Evolutionary conservation across 2,113 vertebrate genomes (phyloP).

Genomic region (Irena cyanogastra): DNA sequence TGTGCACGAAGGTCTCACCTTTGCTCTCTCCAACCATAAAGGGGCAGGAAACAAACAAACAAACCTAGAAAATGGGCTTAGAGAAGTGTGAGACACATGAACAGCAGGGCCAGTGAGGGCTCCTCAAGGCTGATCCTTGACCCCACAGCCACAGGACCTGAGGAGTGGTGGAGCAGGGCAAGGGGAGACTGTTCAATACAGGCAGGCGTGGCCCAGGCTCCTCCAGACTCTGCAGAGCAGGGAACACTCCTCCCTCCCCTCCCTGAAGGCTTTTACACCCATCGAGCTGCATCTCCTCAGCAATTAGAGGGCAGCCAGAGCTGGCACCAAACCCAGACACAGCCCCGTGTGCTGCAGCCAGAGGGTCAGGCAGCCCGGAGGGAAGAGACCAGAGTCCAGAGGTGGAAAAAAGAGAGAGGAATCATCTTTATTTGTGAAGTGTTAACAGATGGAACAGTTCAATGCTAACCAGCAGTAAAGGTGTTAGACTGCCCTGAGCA

Average conservation of each 20-base stretch:
- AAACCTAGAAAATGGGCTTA: not conserved
- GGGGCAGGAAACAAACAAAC: not conserved
- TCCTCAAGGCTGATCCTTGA: not conserved
- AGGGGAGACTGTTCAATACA: rapidly evolving
- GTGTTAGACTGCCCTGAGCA: not conserved
- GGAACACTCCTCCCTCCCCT: rapidly evolving
- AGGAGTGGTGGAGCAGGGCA: rapidly evolving
- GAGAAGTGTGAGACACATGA: rapidly evolving
- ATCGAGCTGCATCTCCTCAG: not conserved
- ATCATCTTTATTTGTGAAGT: conserved; percentile 59
- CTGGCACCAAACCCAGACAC: not conserved
- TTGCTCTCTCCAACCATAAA: rapidly evolving
- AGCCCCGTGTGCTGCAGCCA: rapidly evolving
- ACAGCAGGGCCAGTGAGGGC: rapidly evolving
- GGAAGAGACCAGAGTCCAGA: not conserved
- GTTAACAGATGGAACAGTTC: conserved; percentile 44
- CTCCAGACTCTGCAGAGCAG: not conserved
- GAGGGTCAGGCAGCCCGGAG: not conserved
- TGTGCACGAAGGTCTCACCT: not conserved
- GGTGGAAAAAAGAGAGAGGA: conserved; percentile 15
- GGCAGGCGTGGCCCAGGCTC: rapidly evolving
- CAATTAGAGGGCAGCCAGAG: not conserved
- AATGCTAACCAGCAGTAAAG: not conserved
- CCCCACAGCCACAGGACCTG: not conserved
- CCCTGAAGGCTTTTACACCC: not conserved